Percentiles rank a stretch among this genome's conserved stretches.
phyloP scores from a whole-genome alignment of 2,888 invertebrate species.

The Apomyelois bistriatella region DNA sequence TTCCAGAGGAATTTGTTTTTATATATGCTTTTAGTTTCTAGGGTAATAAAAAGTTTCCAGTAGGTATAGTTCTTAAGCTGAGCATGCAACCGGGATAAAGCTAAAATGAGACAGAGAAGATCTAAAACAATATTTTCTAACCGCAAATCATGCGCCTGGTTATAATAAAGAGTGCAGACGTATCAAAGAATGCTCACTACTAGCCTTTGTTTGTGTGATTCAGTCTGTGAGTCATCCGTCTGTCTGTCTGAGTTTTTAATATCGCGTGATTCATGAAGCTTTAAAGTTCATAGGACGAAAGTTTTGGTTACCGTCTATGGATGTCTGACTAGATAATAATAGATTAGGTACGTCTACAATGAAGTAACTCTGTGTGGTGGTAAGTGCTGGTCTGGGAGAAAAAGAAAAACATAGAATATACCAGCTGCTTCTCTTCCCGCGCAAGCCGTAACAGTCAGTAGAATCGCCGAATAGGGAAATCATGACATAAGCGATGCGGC shows the following conservation, averaged over 20 bases:
- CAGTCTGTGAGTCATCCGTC: neutral
- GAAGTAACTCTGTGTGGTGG: too few relatives aligned
- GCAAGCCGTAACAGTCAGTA: too few relatives aligned
- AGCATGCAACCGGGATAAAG: too few relatives aligned
- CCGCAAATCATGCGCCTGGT: neutral
- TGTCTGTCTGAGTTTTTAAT: slow-evolving; percentile 2
- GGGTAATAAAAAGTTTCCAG: too few relatives aligned
- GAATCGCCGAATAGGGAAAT: too few relatives aligned
- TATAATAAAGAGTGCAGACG: neutral
- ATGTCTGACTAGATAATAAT: neutral
- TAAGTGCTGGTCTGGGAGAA: too few relatives aligned
- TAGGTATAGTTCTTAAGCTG: neutral
- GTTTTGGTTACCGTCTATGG: neutral
- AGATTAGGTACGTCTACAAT: too few relatives aligned
- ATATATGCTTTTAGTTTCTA: too few relatives aligned
- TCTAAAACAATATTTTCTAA: neutral
- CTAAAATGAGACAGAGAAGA: neutral
- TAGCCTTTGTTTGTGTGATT: slow-evolving; percentile 4
- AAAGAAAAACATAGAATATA: too few relatives aligned
- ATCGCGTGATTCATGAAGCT: slow-evolving; percentile 4
- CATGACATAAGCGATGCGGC: too few relatives aligned
- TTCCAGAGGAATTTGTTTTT: too few relatives aligned
- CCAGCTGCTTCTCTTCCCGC: too few relatives aligned
- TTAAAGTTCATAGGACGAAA: slow-evolving; percentile 2
- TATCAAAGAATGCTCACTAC: slow-evolving; percentile 7